A percentile compares a stretch with the other conserved stretches of the same genome.
Evolutionary conservation across 53 echinoderm and acorn worm species (phyloP).

Genomic region (Astropecten irregularis): DNA sequence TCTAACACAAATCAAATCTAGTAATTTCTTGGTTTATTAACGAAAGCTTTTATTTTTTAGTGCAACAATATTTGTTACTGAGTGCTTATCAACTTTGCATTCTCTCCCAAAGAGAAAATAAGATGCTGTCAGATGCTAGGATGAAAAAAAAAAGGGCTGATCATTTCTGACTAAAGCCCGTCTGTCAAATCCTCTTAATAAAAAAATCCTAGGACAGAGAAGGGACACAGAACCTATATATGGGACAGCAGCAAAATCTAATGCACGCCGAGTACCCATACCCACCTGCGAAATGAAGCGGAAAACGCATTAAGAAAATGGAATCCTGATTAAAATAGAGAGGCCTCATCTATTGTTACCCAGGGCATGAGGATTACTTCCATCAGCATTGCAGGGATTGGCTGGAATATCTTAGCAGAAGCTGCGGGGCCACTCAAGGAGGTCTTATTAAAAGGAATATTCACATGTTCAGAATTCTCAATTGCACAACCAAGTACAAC

Average conservation of each 20-base stretch:
- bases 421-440: neutral
- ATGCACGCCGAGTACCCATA: no score
- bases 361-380: slow-evolving; percentile 40
- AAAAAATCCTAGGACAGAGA: neutral
- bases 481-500: no score
- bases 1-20: no score
- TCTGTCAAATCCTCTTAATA: slow-evolving; percentile 53
- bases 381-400: neutral
- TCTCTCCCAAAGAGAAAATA: no score
- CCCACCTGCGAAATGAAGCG: slow-evolving; percentile 26
- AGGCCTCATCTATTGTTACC: slow-evolving; percentile 44
- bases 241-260: neutral
- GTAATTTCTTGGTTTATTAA: no score
- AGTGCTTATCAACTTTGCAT: no score
- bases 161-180: neutral
- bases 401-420: neutral
- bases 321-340: slow-evolving; percentile 48
- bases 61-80: no score
- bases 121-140: no score
- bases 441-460: no score
- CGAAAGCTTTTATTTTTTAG: no score
- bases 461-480: no score
- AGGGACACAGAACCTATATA: neutral
- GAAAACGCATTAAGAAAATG: slow-evolving; percentile 55
- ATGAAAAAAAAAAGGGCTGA: neutral